Conservation (phyloP, 2,113 vertebrate genomes). For the Campylomormyrus numenius region DNA sequence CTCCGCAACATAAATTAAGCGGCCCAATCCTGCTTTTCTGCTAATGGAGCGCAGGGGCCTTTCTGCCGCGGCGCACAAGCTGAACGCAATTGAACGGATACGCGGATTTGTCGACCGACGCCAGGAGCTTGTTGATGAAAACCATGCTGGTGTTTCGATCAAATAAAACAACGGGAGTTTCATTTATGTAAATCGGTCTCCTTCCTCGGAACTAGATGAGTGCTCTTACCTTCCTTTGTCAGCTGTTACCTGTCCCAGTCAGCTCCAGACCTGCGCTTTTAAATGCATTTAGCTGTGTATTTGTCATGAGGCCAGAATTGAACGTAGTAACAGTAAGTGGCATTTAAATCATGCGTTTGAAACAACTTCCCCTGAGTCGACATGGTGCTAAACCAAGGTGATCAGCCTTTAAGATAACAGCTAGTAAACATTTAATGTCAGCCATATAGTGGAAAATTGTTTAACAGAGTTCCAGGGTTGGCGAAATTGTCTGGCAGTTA, state of each 20-base stretch:
- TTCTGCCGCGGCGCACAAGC: not conserved
- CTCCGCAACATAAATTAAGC: not conserved
- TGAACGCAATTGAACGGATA: not conserved
- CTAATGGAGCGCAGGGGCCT: not conserved
- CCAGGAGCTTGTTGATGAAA: not conserved
- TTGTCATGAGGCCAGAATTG: not conserved
- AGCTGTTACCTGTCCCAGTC: not conserved
- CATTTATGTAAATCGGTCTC: not conserved
- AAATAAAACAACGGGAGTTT: not conserved
- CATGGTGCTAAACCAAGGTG: not conserved
- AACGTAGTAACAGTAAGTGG: not conserved
- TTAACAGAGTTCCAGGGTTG: not conserved
- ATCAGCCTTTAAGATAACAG: not conserved
- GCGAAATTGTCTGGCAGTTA: not conserved
- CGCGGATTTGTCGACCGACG: not conserved
- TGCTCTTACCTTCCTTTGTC: not conserved
- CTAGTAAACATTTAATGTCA: not conserved
- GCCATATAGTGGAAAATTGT: not conserved
- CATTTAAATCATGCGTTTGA: not conserved
- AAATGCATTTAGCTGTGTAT: not conserved
- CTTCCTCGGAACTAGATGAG: not conserved
- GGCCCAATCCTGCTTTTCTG: not conserved
- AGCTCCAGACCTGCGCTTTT: not conserved
- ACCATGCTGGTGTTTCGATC: not conserved
- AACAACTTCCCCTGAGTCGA: not conserved